Conservation (phyloP, 1,140 invertebrate species). For the Scaptomyza graminum region DNA sequence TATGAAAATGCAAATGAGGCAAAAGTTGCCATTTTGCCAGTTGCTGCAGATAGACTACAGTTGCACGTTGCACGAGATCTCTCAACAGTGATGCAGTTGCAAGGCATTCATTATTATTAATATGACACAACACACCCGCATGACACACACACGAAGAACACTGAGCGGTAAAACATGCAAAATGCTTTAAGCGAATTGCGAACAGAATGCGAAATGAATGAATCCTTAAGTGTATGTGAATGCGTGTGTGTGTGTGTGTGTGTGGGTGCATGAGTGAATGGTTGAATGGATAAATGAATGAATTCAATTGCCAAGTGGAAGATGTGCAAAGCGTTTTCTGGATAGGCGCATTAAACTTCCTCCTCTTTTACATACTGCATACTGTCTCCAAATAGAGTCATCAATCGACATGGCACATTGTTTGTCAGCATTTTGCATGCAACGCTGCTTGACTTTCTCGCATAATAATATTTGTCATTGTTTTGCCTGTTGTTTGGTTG, state of each 20-base stretch:
- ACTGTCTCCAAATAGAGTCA: conserved; percentile 15
- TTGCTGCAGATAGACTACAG: conserved; percentile 15
- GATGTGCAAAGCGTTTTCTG: conserved; percentile 21
- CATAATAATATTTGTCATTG: conserved; percentile 41
- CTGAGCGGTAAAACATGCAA: conserved; percentile 59
- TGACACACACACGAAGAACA: conserved; percentile 4
- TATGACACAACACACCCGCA: conserved; percentile 33
- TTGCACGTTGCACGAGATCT: conserved; percentile 1
- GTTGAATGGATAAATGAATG: conserved; percentile 25
- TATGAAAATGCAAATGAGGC: conserved; percentile 81
- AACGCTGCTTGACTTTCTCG: conserved; percentile 34
- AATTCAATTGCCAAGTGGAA: conserved; percentile 36
- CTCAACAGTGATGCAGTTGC: conserved; percentile 22
- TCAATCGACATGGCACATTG: conserved; percentile 38
- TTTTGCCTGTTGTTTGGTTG: conserved; percentile 36
- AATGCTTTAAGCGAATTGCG: conserved; percentile 67
- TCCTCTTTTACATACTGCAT: background rate
- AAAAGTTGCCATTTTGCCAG: conserved; percentile 28
- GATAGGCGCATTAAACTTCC: background rate
- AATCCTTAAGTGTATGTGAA: conserved; percentile 13
- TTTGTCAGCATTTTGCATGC: conserved; percentile 39
- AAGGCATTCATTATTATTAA: conserved; percentile 58
- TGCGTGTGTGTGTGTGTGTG: conserved; percentile 11
- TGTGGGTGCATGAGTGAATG: background rate
- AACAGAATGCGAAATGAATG: conserved; percentile 48